Evolutionary conservation across 1,140 invertebrate genomes (phyloP).

Genomic region (Planococcus citri): DNA sequence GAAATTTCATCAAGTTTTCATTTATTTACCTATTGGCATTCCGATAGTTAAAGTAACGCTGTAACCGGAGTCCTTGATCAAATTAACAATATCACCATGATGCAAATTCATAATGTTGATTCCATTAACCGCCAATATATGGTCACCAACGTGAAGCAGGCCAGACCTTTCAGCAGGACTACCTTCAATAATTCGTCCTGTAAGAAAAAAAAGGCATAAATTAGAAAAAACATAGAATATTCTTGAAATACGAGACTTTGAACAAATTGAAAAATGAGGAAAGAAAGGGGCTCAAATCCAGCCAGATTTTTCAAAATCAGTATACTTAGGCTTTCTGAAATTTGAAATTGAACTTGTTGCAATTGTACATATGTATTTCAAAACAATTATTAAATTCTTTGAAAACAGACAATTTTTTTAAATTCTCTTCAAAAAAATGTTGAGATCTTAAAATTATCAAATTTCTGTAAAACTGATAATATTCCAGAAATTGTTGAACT

Average conservation of each 20-base stretch:
- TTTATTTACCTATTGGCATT: slow-evolving; percentile 42
- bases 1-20: background rate
- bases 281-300: no score
- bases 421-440: no score
- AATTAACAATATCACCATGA: slow-evolving; percentile 92
- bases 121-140: slow-evolving; percentile 91
- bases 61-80: slow-evolving; percentile 85
- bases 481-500: no score
- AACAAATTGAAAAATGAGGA: no score
- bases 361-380: no score
- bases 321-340: no score
- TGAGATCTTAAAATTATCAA: no score
- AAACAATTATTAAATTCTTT: no score
- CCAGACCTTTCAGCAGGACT: slow-evolving; percentile 90
- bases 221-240: background rate
- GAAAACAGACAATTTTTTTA: no score
- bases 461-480: no score
- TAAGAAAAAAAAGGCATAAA: slow-evolving; percentile 24
- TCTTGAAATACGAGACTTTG: background rate
- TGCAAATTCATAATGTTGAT: slow-evolving; percentile 80
- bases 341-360: no score
- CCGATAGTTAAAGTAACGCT: slow-evolving; percentile 81
- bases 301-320: no score
- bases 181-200: slow-evolving; percentile 82
- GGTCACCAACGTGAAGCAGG: slow-evolving; percentile 81